A percentile compares a stretch with the other conserved stretches of the same genome.
phyloP scores from a whole-genome alignment of 1,140 invertebrate species.

The Hylaeus anthracinus region DNA sequence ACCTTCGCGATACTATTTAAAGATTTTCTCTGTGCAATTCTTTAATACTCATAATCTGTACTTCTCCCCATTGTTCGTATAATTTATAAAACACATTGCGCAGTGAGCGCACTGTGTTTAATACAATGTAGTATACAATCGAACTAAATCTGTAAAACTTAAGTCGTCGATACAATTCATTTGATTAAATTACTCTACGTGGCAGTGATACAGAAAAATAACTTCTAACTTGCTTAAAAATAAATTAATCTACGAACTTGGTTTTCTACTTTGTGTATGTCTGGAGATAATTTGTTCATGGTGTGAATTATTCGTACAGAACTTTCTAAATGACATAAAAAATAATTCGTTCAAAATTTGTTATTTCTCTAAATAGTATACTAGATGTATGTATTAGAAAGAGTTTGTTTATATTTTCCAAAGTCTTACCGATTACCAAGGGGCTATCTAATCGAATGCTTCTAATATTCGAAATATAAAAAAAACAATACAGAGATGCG shows the following conservation, averaged over 20 bases:
- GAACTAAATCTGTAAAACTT: conserved; percentile 20
- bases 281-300: neutral
- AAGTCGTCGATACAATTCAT: conserved; percentile 23
- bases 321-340: conserved; percentile 20
- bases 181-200: conserved; percentile 44
- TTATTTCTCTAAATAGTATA: neutral
- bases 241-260: conserved; percentile 23
- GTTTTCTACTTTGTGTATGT: neutral
- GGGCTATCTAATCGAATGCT: neutral
- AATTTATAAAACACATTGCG: conserved; percentile 4
- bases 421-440: conserved; percentile 2
- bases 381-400: conserved; percentile 14
- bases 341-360: conserved; percentile 2
- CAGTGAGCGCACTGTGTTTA: neutral
- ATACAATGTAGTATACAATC: conserved; percentile 20
- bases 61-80: conserved; percentile 4
- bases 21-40: conserved; percentile 2
- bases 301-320: neutral
- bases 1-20: neutral
- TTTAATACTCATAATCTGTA: conserved; percentile 18
- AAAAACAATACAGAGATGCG: neutral
- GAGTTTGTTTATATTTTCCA: conserved; percentile 1
- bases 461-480: neutral
- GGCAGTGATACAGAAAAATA: conserved; percentile 52
- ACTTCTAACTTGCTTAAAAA: conserved; percentile 4